Conservation (phyloP, 2,113 vertebrate genomes). For the Fukomys damarensis region DNA sequence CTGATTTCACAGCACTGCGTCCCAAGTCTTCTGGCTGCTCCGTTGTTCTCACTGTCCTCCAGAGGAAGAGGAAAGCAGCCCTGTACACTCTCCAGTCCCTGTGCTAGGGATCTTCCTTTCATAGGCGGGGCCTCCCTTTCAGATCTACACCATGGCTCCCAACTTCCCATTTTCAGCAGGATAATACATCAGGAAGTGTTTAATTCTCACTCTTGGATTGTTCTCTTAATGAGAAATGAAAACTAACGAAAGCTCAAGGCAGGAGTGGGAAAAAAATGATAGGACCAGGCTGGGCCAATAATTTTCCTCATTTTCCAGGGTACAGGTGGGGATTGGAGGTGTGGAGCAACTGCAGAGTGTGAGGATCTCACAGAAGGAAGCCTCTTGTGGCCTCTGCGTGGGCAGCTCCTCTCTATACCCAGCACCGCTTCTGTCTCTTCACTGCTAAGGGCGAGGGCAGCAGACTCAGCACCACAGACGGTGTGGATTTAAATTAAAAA, state of each 20-base stretch:
- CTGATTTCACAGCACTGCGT: background rate
- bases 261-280: background rate
- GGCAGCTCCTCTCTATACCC: too few relatives aligned
- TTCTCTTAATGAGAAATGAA: slow-evolving; percentile 67
- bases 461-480: background rate
- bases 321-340: background rate
- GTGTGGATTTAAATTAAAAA: background rate
- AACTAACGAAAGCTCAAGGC: slow-evolving; percentile 34
- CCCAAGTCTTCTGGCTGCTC: background rate
- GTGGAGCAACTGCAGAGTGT: background rate
- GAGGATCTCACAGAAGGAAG: background rate
- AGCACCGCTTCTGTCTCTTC: background rate
- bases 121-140: background rate
- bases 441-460: background rate
- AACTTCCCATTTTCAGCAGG: background rate
- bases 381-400: background rate
- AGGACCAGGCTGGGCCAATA: background rate
- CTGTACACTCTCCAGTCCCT: rapidly evolving
- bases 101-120: too few relatives aligned
- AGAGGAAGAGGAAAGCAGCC: background rate
- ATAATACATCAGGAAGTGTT: slow-evolving; percentile 62
- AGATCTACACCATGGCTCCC: background rate
- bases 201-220: slow-evolving; percentile 62
- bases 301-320: slow-evolving; percentile 24
- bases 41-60: background rate